phyloP scores from a whole-genome alignment of 2,113 vertebrate genomes.

The Rhegmatorhina hoffmannsi region DNA sequence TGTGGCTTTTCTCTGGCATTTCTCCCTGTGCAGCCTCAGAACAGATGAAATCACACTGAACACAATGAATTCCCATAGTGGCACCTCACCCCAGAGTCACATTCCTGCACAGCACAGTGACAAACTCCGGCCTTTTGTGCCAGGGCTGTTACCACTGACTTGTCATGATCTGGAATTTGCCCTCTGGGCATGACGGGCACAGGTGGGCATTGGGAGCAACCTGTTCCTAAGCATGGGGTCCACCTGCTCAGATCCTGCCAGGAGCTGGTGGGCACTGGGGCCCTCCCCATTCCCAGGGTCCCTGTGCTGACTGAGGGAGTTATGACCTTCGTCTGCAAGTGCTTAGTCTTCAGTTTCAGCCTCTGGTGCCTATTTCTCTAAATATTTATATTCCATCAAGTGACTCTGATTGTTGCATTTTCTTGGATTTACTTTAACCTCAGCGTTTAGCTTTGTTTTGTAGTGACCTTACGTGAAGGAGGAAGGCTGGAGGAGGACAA shows the following conservation, averaged over 20 bases:
- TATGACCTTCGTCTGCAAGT: not conserved
- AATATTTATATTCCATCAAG: too few species aligned
- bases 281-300: fast-evolving
- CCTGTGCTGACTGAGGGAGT: not conserved
- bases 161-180: too few species aligned
- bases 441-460: not conserved
- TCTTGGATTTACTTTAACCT: not conserved
- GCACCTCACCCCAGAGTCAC: fast-evolving
- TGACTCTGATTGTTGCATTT: not conserved
- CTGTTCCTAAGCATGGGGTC: fast-evolving
- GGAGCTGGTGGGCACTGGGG: fast-evolving
- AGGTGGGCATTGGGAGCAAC: fast-evolving
- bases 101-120: fast-evolving
- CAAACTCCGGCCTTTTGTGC: fast-evolving
- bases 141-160: not conserved
- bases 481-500: not conserved
- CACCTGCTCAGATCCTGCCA: fast-evolving
- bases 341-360: not conserved
- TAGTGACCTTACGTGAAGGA: not conserved
- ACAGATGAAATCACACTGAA: not conserved
- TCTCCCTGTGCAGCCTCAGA: not conserved
- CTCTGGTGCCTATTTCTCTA: too few species aligned
- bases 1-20: fast-evolving
- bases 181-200: fast-evolving
- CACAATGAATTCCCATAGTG: fast-evolving